phyloP scores from a whole-genome alignment of 2,888 invertebrate species.

The Glomeris marginata region DNA sequence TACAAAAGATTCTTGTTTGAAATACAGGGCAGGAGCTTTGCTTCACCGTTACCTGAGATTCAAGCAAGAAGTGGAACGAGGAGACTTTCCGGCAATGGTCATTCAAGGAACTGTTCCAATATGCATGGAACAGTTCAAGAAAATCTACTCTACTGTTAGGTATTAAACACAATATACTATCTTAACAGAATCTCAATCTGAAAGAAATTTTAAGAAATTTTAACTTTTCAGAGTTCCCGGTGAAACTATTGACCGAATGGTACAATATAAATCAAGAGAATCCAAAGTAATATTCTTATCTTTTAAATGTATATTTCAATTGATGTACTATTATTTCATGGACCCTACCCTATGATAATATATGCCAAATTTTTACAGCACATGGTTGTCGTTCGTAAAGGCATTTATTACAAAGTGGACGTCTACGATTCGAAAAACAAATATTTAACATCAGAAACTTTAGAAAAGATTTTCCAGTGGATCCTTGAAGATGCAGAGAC shows the following conservation, averaged over 20 bases:
- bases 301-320: background rate
- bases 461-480: conserved; percentile 32
- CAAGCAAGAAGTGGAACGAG: conserved; percentile 32
- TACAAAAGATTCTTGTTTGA: too few species aligned
- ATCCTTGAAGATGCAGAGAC: conserved; percentile 32
- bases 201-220: too few species aligned
- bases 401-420: conserved; percentile 31
- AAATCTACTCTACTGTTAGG: conserved; percentile 34
- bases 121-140: conserved; percentile 37
- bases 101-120: conserved; percentile 34
- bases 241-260: conserved; percentile 30
- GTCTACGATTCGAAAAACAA: conserved; percentile 31
- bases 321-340: conserved; percentile 2
- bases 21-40: conserved; percentile 30
- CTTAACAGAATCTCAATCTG: too few species aligned
- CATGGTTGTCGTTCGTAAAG: conserved; percentile 31
- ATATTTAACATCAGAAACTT: conserved; percentile 26
- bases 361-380: conserved; percentile 25
- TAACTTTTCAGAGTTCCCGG: conserved; percentile 29
- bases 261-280: conserved; percentile 29
- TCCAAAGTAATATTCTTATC: conserved; percentile 24
- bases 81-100: conserved; percentile 33
- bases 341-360: background rate
- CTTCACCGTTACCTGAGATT: conserved; percentile 29
- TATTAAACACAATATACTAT: too few species aligned